phyloP scores from a whole-genome alignment of 2,113 vertebrate genomes.

The Ploceus nigricollis region DNA sequence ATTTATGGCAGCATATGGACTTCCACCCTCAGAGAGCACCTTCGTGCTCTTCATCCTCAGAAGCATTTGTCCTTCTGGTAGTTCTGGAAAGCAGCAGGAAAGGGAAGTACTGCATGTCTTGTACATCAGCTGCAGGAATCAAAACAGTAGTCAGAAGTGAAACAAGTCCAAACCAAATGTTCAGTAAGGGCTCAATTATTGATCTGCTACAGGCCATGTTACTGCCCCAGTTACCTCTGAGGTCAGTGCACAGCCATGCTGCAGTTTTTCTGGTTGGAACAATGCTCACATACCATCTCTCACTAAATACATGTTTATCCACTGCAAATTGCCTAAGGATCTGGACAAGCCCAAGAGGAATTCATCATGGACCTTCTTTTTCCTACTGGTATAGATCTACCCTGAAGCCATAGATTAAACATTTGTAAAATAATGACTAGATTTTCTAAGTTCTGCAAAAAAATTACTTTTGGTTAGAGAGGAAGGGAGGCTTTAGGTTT shows the following conservation, averaged over 20 bases:
- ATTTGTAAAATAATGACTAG: background rate
- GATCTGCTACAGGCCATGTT: background rate
- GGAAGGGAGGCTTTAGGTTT: background rate
- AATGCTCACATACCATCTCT: background rate
- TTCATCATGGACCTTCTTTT: background rate
- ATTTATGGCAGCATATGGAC: slow-evolving; percentile 7
- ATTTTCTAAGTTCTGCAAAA: background rate
- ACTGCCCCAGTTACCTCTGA: background rate
- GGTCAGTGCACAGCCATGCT: background rate
- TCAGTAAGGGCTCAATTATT: background rate
- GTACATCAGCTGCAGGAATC: background rate
- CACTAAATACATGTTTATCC: background rate
- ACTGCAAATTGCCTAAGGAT: background rate
- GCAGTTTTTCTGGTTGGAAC: background rate
- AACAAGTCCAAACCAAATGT: background rate
- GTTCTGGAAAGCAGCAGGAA: background rate
- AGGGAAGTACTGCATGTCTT: background rate
- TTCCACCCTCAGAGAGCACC: background rate
- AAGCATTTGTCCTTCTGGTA: background rate
- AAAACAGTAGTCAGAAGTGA: background rate
- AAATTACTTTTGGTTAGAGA: background rate
- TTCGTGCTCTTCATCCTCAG: background rate
- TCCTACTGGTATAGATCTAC: background rate
- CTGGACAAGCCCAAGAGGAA: background rate
- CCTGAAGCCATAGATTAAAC: background rate